Conservation (phyloP, 2,888 invertebrate species). For the Drosophila buzzatii region DNA sequence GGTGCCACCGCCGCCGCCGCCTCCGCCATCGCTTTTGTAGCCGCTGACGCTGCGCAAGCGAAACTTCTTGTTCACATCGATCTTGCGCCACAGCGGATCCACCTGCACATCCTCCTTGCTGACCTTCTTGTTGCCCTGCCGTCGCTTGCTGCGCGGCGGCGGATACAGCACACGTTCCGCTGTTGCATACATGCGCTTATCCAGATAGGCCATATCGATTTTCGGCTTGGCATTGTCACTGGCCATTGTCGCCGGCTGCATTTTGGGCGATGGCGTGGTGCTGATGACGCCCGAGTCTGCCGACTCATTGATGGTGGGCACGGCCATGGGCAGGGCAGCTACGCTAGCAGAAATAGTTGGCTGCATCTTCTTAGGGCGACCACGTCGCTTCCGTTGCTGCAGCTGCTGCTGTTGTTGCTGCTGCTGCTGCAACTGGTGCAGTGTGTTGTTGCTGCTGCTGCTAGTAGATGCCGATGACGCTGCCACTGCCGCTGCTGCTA, state of each 20-base stretch:
- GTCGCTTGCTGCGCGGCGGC: constrained; percentile 90
- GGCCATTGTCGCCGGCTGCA: constrained; percentile 84
- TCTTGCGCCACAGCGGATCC: constrained; percentile 89
- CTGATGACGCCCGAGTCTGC: constrained; percentile 92
- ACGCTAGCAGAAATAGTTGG: constrained; percentile 15
- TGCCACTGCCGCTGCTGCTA: constrained; percentile 33
- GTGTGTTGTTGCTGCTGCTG: constrained; percentile 23
- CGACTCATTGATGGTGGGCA: constrained; percentile 87
- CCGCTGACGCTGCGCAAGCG: constrained; percentile 87
- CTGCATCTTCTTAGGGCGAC: constrained; percentile 82
- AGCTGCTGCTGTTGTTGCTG: constrained; percentile 63
- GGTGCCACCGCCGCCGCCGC: constrained; percentile 48
- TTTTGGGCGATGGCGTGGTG: constrained; percentile 89
- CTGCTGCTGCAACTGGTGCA: constrained; percentile 48
- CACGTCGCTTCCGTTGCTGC: constrained; percentile 81
- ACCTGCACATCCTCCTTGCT: constrained; percentile 87
- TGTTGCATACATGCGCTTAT: constrained; percentile 89
- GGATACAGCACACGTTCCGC: constrained; percentile 92
- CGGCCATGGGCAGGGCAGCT: constrained; percentile 3
- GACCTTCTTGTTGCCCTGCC: constrained; percentile 86
- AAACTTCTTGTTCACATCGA: constrained; percentile 88
- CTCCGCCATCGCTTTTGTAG: constrained; percentile 87
- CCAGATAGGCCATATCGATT: constrained; percentile 86
- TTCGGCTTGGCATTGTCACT: constrained; percentile 76
- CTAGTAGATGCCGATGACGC: background rate